Percentiles rank a stretch among this genome's conserved stretches.
Conservation (phyloP, 2,888 invertebrate species). For the Zaprionus obscuricornis region DNA sequence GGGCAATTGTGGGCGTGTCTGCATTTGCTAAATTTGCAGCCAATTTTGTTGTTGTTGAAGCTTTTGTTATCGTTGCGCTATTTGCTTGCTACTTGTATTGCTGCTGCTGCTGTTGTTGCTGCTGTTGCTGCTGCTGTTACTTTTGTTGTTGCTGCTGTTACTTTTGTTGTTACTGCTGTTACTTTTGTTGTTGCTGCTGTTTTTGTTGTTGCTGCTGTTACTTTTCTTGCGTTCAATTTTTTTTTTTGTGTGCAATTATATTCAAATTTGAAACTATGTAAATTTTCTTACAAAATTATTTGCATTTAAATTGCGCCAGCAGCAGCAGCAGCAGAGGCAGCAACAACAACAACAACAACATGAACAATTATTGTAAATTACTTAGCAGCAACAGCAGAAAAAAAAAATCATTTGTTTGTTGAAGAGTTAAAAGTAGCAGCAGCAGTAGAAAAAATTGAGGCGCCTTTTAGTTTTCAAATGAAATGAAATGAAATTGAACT, state of each 20-base stretch:
- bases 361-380: slow-evolving; percentile 76
- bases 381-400: slow-evolving; percentile 43
- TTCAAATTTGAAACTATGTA: slow-evolving; percentile 75
- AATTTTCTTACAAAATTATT: slow-evolving; percentile 71
- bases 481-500: slow-evolving; percentile 65
- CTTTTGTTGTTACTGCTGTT: slow-evolving; percentile 13
- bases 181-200: slow-evolving; percentile 12
- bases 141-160: slow-evolving; percentile 37
- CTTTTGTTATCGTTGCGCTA: no score
- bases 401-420: slow-evolving; percentile 15
- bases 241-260: slow-evolving; percentile 77
- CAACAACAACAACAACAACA: slow-evolving; percentile 31
- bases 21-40: slow-evolving; percentile 42
- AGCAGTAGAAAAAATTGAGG: slow-evolving; percentile 8
- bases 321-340: slow-evolving; percentile 18
- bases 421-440: background rate
- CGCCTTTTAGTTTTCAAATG: slow-evolving; percentile 46
- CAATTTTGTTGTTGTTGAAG: slow-evolving; percentile 49
- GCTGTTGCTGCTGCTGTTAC: slow-evolving; percentile 10
- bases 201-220: slow-evolving; percentile 9
- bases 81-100: slow-evolving; percentile 14
- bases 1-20: slow-evolving; percentile 71
- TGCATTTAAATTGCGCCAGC: slow-evolving; percentile 67
- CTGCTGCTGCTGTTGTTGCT: slow-evolving; percentile 13
- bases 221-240: slow-evolving; percentile 63